Evolutionary conservation across 1,140 invertebrate genomes (phyloP).

Genomic region (Drosophila nasuta): DNA sequence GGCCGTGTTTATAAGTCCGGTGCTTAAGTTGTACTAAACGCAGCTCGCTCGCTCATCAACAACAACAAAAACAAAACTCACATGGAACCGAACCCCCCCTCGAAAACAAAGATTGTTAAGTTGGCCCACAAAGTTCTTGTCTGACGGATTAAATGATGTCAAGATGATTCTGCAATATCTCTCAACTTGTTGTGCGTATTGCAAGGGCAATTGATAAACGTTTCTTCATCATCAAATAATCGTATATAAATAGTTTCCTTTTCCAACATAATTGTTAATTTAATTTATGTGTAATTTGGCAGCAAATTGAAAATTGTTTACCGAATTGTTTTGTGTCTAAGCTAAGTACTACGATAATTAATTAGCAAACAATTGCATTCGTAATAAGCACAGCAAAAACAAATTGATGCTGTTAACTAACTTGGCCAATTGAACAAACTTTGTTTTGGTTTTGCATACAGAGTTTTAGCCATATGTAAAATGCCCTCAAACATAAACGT

Average conservation of each 20-base stretch:
- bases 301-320: neutral
- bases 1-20: conserved; percentile 24
- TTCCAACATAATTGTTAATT: neutral
- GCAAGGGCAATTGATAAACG: conserved; percentile 34
- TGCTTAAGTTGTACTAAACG: conserved; percentile 37
- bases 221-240: neutral
- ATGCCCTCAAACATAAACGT: conserved; percentile 24
- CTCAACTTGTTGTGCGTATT: conserved; percentile 26
- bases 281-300: neutral
- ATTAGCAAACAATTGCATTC: conserved; percentile 27
- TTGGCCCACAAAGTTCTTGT: conserved; percentile 34
- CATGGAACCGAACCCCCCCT: conserved; percentile 9
- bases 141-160: conserved; percentile 2
- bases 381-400: conserved; percentile 8
- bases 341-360: neutral
- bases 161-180: conserved; percentile 55
- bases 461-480: conserved; percentile 51
- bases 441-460: conserved; percentile 41
- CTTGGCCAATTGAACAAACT: conserved; percentile 38
- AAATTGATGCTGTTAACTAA: neutral
- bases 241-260: conserved; percentile 21
- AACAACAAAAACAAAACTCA: conserved; percentile 9
- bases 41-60: conserved; percentile 16
- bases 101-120: conserved; percentile 65
- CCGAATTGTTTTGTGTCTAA: neutral